These are phyloP conservation scores for Ptilodon capucinus DNA, from an alignment of 2,888 invertebrate genomes.

Conservation along the genomic window DNA sequence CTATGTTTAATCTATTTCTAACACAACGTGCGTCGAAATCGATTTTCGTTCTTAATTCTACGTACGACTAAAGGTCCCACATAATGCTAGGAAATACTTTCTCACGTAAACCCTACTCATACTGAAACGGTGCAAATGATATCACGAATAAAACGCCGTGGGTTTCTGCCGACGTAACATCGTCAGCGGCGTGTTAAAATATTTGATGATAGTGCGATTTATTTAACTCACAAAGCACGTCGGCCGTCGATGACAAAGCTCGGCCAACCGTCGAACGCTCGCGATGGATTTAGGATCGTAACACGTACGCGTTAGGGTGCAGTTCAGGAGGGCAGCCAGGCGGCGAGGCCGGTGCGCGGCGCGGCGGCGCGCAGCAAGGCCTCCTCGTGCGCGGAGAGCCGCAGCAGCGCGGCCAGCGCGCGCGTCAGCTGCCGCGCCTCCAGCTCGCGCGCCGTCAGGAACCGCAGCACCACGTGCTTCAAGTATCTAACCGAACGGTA, in stretches of 20 bases:
- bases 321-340: conserved; percentile 63
- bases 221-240: too few species aligned
- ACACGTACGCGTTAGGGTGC: too few species aligned
- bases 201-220: too few species aligned
- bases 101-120: neutral
- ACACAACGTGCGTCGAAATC: neutral
- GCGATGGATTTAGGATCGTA: too few species aligned
- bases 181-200: too few species aligned
- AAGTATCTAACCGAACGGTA: conserved; percentile 84
- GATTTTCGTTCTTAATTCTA: neutral
- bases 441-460: conserved; percentile 93
- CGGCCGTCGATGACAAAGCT: too few species aligned
- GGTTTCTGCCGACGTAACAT: neutral
- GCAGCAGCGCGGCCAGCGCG: conserved; percentile 92
- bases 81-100: neutral
- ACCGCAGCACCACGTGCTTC: conserved; percentile 96
- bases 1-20: neutral
- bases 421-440: conserved; percentile 95
- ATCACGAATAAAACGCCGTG: neutral
- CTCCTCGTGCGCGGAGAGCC: conserved; percentile 94
- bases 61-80: neutral
- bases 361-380: conserved; percentile 90
- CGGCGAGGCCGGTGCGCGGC: conserved; percentile 60
- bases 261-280: too few species aligned
- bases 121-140: neutral